Conservation (phyloP, 92 coral and sea anemone genomes). For the Isaurus tuberculatus region DNA sequence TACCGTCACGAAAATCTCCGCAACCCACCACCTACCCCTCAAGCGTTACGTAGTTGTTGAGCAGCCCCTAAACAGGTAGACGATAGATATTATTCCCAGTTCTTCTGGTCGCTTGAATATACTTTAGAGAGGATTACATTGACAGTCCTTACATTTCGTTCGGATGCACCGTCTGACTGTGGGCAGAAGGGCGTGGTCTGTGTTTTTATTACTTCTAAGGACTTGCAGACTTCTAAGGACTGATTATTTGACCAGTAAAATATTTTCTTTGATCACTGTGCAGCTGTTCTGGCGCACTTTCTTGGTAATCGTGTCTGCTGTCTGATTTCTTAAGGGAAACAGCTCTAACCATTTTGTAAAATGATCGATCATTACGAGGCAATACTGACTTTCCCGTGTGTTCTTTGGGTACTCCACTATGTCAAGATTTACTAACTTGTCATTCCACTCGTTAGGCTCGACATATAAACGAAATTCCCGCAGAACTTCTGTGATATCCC, state of each 20-base stretch:
- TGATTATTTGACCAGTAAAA: not conserved
- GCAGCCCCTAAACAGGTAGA: not conserved
- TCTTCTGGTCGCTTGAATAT: constrained; percentile 33
- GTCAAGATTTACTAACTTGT: not conserved
- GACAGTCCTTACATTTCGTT: constrained; percentile 34
- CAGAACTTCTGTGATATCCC: too few species aligned
- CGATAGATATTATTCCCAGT: constrained; percentile 13
- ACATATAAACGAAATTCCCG: too few species aligned
- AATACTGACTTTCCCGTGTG: not conserved
- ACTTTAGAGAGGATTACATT: constrained; percentile 39
- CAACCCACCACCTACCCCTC: not conserved
- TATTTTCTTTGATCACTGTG: constrained; percentile 63
- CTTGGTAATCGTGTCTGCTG: not conserved
- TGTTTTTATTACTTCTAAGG: constrained; percentile 1
- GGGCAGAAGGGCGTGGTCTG: constrained; percentile 35
- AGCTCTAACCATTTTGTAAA: too few species aligned
- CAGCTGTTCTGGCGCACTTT: constrained; percentile 60
- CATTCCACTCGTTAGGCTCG: too few species aligned
- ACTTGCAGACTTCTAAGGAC: not conserved
- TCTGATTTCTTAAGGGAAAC: constrained; percentile 16
- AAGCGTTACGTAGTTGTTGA: constrained; percentile 3
- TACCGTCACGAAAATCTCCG: not conserved
- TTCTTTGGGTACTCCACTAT: constrained; percentile 18
- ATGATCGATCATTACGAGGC: too few species aligned
- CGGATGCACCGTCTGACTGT: constrained; percentile 47